These are phyloP conservation scores for Phylloscopus whistleri DNA, from an alignment of 2,113 vertebrate species.

Conservation along the genomic window DNA sequence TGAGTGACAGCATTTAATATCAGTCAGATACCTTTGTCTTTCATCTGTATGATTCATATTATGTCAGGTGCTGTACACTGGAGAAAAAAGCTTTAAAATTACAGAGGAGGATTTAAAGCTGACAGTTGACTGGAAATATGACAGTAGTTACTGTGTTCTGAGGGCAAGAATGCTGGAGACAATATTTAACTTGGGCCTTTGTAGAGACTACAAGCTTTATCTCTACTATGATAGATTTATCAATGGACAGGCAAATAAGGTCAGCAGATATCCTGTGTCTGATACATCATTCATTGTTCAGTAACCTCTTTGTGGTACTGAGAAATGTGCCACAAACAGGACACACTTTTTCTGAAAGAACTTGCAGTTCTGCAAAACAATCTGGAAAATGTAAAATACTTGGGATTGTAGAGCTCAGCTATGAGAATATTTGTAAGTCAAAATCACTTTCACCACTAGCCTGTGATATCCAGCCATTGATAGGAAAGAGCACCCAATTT, in stretches of 20 bases:
- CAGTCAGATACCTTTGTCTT: slow-evolving; percentile 37
- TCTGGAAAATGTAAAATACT: not conserved
- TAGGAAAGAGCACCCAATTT: not conserved
- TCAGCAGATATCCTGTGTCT: not conserved
- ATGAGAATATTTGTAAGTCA: not conserved
- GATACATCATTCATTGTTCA: not conserved
- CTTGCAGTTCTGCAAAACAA: not conserved
- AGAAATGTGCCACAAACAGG: not conserved
- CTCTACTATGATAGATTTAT: not conserved
- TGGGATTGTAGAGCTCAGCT: not conserved
- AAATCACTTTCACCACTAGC: not conserved
- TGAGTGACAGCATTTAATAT: slow-evolving; percentile 50
- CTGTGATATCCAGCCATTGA: not conserved
- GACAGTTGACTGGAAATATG: slow-evolving; percentile 2
- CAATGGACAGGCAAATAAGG: not conserved
- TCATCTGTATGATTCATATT: not conserved
- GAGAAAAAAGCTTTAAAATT: slow-evolving; percentile 46
- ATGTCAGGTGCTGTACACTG: not conserved
- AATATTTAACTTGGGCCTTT: not conserved
- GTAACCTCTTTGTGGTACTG: not conserved
- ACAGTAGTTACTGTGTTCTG: not conserved
- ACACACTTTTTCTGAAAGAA: not conserved
- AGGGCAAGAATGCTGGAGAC: not conserved
- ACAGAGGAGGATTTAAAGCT: slow-evolving; percentile 17
- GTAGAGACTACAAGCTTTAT: not conserved